Evolutionary conservation across 92 coral and sea anemone genomes (phyloP), one percentile per base, ranked within the genome.

Genomic region (Porites cylindrica): DNA sequence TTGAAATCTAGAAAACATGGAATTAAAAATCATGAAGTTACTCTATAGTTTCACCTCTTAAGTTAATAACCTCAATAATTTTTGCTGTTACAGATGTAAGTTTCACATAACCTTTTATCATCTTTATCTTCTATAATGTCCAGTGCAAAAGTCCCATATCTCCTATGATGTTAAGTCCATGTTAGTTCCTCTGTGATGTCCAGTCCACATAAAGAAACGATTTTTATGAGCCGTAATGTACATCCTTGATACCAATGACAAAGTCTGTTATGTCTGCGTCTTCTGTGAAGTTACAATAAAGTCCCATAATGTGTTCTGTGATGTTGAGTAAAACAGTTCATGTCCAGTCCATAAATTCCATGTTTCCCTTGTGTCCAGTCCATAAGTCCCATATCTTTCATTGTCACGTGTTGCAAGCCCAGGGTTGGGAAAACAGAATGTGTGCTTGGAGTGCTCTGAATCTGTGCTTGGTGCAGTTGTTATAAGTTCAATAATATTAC

Each of bases 141-240:
- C 80, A 20, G 87, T 83, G 61, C 86, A 72, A 11, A 83, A 47
- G 80, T 73, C 38, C 71, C 79, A 76, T 24, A 73, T 8, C 66
- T 61, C 54, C 32, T 23, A 71, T 74, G 87, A 47, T 17, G 80
- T 60, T 24, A n/a, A 32, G 82, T 77, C 68, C 82, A 60, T 13
- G 11, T 10, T 56, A 77, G 29, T 69, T 63, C 70, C 67, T 60
- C 47, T 38, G 67, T 61, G 32, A 24, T 56, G 60, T 63, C 82
- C 5, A 70, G 47, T 23, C 86, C 78, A 82, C 2, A 82, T 10
- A 38, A 38, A 38, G 47, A 38, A 38, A 38, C 4, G 6, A 38
- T 38, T 38, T 14, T 10, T 53, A 32, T 4, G 54, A 58, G 64
- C 66, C 63, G 62, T 60, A 59, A 72, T 51, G 60, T 58, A 11